These are phyloP conservation scores for Pheosia gnoma DNA, from an alignment of 2,888 invertebrate genomes.

Conservation along the genomic window DNA sequence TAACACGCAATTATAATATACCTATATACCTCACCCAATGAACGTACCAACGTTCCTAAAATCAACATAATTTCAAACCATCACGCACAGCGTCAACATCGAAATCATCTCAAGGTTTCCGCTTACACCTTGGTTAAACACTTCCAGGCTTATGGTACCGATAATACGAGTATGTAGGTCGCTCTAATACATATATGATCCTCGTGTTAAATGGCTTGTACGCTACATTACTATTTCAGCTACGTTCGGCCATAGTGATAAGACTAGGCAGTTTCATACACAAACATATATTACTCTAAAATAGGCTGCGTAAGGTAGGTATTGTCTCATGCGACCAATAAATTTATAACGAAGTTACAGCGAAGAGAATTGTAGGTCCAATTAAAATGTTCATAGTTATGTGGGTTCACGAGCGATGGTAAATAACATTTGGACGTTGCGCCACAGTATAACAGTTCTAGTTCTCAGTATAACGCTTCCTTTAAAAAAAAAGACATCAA, in stretches of 20 bases:
- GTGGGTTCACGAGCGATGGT: not conserved
- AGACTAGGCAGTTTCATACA: slow-evolving; percentile 4
- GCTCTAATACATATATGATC: slow-evolving; percentile 21
- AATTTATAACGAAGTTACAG: slow-evolving; percentile 27
- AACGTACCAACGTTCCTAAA: too few species aligned
- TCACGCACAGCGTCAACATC: not conserved
- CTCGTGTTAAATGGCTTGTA: slow-evolving; percentile 37
- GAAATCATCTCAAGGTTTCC: slow-evolving; percentile 2
- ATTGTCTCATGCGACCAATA: slow-evolving; percentile 26
- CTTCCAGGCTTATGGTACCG: not conserved
- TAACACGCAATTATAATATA: too few species aligned
- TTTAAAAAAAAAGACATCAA: too few species aligned
- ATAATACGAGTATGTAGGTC: slow-evolving; percentile 14
- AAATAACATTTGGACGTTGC: not conserved
- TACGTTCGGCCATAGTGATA: slow-evolving; percentile 24
- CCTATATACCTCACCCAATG: too few species aligned
- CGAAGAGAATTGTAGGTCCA: slow-evolving; percentile 14
- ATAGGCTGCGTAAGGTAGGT: slow-evolving; percentile 10
- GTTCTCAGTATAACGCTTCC: too few species aligned
- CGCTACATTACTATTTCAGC: slow-evolving; percentile 31
- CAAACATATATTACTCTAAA: slow-evolving; percentile 3
- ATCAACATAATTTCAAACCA: too few species aligned
- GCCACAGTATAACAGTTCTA: not conserved
- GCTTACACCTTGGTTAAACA: slow-evolving; percentile 9
- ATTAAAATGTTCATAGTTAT: slow-evolving; percentile 32